Evolutionary conservation across 2,888 invertebrate genomes (phyloP), one percentile per base, ranked within the genome.

Genomic region (Mesochorus sp.): DNA sequence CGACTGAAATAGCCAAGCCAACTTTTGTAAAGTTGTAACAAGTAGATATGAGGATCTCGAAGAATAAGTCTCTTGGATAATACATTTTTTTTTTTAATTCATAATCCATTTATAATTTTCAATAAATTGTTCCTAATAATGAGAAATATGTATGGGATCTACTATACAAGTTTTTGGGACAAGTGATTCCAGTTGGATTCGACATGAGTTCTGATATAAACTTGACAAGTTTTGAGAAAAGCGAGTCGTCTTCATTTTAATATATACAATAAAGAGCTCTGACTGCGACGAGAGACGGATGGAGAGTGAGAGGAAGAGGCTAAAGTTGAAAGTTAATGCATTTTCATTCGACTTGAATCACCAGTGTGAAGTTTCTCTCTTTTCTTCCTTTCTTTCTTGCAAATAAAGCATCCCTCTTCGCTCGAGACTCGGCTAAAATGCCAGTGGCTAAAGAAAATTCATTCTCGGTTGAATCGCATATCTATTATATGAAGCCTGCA

Each of bases 391-490:
- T 39, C 39, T 39, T 21, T 17, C 17, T 8, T 19, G 4, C 2
- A 24, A 61, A 34, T 57, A 53, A 34, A 28, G 59, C 28, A 59
- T 59, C 28, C 28, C 37, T 47, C 59, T 51, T 59, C 14, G 24
- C 37, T 37, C 31, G 57, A 44, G 17, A 70, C 59, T 70, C 37
- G 64, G 44, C 34, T 51, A 34, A 70, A 74, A 78, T 74, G 57
- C 74, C 78, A 59, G 74, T 51, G 78, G 74, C 74, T 78, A 39
- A 74, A 70, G 70, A 70, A 78, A 74, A 74, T 74, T 74, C 78
- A 74, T 74, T 78, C 59, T 42, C 57, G 28, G 37, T 28, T 57
- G 64, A 74, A 70, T 74, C 61, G 77, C 68, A 34, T 77, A 57
- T 59, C 51, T 51, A 51, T 19, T 39, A 53, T 49, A 57, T 34